phyloP scores from a whole-genome alignment of 2,888 invertebrate genomes.

The Sphaerophoria rueppellii region DNA sequence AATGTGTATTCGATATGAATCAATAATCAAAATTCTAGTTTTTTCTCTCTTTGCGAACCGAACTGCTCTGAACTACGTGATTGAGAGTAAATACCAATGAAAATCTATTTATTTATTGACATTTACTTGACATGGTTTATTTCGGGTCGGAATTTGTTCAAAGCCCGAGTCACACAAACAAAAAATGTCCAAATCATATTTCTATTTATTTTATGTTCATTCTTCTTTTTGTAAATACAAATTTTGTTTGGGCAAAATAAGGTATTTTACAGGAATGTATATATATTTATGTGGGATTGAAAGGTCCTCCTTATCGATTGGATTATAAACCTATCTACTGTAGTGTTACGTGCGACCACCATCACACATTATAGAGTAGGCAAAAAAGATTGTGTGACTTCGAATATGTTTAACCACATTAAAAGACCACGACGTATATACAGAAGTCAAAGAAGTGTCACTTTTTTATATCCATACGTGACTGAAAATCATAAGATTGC shows the following conservation, averaged over 20 bases:
- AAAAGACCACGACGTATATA: slow-evolving; percentile 22
- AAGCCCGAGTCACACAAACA: slow-evolving; percentile 13
- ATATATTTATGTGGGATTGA: slow-evolving; percentile 3
- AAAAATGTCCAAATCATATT: slow-evolving; percentile 16
- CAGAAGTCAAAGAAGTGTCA: slow-evolving; percentile 43
- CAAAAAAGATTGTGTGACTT: slow-evolving; percentile 55
- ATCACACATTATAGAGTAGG: not conserved
- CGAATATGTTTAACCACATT: slow-evolving; percentile 71
- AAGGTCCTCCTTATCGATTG: slow-evolving; percentile 7
- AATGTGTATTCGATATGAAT: slow-evolving; percentile 10
- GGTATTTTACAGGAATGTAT: slow-evolving; percentile 3
- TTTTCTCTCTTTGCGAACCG: no score
- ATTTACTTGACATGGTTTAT: not conserved
- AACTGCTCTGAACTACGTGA: slow-evolving; percentile 19
- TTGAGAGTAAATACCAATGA: not conserved
- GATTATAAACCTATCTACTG: not conserved
- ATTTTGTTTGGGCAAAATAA: not conserved
- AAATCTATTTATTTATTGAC: slow-evolving; percentile 56
- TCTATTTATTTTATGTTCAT: not conserved
- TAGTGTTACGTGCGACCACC: slow-evolving; percentile 13
- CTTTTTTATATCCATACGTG: slow-evolving; percentile 64
- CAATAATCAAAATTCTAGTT: not conserved
- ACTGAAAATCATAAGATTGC: slow-evolving; percentile 64
- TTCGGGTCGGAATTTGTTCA: slow-evolving; percentile 21
- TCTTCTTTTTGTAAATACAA: not conserved